Conservation (phyloP, 2,888 invertebrate genomes). For the Sympetrum striolatum region DNA sequence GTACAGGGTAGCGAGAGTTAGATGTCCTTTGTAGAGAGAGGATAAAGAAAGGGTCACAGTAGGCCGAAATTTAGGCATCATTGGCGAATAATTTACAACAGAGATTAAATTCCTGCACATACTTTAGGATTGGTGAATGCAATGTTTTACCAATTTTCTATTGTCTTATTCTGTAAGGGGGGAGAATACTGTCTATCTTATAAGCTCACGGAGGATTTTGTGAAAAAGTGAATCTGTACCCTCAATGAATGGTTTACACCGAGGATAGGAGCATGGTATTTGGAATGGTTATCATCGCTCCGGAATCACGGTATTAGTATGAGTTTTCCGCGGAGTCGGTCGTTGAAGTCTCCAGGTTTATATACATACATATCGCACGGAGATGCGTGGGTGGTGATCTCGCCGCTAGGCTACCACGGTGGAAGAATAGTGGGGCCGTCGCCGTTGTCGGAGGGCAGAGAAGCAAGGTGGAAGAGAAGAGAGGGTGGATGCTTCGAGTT, state of each 20-base stretch:
- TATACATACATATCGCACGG: background rate
- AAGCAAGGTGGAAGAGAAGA: constrained; percentile 3
- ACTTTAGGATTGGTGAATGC: background rate
- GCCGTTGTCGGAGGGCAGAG: background rate
- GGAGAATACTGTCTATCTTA: background rate
- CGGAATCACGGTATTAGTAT: too few relatives aligned
- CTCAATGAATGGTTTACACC: too few relatives aligned
- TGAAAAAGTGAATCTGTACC: background rate
- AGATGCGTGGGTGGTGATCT: constrained; percentile 4
- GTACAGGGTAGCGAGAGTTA: background rate
- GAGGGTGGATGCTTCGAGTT: constrained; percentile 40
- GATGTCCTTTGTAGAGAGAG: background rate
- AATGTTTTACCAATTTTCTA: background rate
- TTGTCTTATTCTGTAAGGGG: background rate
- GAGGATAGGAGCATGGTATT: too few relatives aligned
- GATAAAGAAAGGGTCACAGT: background rate
- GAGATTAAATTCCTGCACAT: background rate
- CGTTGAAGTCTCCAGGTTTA: constrained; percentile 1
- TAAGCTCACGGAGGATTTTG: background rate
- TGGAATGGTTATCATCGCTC: too few relatives aligned
- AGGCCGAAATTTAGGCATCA: background rate
- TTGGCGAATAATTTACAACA: background rate
- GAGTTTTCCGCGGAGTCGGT: background rate
- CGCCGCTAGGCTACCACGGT: constrained; percentile 4
- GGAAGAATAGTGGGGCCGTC: constrained; percentile 13